Evolutionary conservation across 2,888 invertebrate genomes (phyloP).

Genomic region (Shargacucullia verbasci): DNA sequence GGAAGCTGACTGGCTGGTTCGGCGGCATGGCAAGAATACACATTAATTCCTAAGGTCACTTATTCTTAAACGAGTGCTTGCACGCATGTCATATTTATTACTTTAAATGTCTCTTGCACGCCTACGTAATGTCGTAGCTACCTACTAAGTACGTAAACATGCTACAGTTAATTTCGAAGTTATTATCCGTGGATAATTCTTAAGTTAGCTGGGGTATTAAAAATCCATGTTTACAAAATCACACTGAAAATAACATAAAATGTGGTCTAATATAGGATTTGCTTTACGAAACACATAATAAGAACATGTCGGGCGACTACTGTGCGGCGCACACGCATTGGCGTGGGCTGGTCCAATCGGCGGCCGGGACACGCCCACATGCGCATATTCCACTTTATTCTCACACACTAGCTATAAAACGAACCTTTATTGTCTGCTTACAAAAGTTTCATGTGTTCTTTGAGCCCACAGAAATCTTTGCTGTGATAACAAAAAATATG

Average conservation of each 20-base stretch:
- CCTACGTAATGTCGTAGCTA: constrained; percentile 1
- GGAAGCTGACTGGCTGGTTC: constrained; percentile 81
- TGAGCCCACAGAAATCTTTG: not conserved
- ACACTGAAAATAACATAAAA: constrained; percentile 27
- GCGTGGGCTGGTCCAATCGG: constrained; percentile 82
- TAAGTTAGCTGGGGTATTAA: constrained; percentile 12
- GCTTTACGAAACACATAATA: constrained; percentile 57
- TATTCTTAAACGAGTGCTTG: constrained; percentile 57
- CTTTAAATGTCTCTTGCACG: constrained; percentile 32
- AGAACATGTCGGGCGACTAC: constrained; percentile 68
- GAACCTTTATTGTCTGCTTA: constrained; percentile 16
- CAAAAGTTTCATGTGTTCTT: constrained; percentile 9
- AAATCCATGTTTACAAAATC: constrained; percentile 14
- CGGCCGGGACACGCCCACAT: constrained; percentile 80
- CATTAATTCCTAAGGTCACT: constrained; percentile 72
- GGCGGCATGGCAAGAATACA: constrained; percentile 60
- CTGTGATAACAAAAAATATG: too few relatives aligned
- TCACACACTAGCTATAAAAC: constrained; percentile 38
- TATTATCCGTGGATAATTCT: constrained; percentile 13
- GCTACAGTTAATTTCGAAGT: constrained; percentile 4
- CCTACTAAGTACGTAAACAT: constrained; percentile 9
- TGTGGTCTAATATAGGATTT: constrained; percentile 39
- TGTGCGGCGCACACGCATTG: constrained; percentile 86
- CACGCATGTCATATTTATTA: constrained; percentile 40
- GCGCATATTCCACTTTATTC: constrained; percentile 55